Conservation (phyloP, 2,797 vertebrate species). For the Notamacropus eugenii region DNA sequence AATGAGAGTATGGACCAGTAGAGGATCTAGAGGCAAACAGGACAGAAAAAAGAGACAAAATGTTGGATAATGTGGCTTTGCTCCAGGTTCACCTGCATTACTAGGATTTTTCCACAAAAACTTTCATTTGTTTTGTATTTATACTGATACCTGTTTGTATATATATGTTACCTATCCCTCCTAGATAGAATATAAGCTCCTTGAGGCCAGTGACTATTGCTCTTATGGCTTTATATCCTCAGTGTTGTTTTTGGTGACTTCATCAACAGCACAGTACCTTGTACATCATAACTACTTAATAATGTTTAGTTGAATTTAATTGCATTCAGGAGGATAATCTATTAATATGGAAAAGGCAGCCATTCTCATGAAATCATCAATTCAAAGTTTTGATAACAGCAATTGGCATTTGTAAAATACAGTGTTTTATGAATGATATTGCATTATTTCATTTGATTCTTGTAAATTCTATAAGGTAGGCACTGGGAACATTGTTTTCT, state of each 20-base stretch:
- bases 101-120: not conserved
- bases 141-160: not conserved
- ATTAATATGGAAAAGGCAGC: not conserved
- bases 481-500: no score
- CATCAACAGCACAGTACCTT: not conserved
- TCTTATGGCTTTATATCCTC: no score
- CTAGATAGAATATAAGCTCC: not conserved
- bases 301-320: not conserved
- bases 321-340: not conserved
- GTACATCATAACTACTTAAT: not conserved
- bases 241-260: not conserved
- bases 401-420: no score
- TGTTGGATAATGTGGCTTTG: not conserved
- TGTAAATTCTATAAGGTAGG: no score
- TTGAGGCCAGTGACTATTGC: not conserved
- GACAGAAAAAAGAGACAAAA: not conserved
- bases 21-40: not conserved
- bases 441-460: no score
- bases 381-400: no score
- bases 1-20: not conserved
- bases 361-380: no score
- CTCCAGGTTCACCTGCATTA: not conserved
- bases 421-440: no score
- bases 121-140: not conserved
- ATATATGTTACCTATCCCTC: not conserved